A percentile compares a stretch with the other conserved stretches of the same genome.
Conservation (phyloP, 53 echinoderm and acorn worm genomes). For the Apostichopus leukothele region DNA sequence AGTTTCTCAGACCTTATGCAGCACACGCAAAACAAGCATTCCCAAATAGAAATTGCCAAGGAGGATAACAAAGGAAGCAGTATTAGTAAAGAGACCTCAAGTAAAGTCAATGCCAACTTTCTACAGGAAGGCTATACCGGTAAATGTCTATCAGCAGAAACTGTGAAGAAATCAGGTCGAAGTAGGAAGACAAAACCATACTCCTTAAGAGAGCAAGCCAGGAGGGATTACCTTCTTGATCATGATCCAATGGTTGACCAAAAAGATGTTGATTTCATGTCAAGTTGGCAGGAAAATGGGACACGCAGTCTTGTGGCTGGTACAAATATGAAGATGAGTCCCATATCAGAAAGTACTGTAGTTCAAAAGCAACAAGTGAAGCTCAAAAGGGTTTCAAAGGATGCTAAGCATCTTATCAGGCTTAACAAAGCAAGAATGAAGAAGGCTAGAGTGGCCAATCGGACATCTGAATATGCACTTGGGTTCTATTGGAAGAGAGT, state of each 20-base stretch:
- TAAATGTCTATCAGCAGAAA: background rate
- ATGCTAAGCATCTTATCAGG: background rate
- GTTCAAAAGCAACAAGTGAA: background rate
- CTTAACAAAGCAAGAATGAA: background rate
- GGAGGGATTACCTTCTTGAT: constrained; percentile 40
- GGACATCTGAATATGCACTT: background rate
- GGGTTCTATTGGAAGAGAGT: background rate
- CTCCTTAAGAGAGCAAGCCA: constrained; percentile 27
- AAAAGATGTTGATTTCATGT: background rate
- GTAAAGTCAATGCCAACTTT: too few relatives aligned
- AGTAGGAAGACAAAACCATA: constrained; percentile 38
- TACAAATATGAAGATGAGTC: background rate
- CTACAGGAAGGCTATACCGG: too few relatives aligned
- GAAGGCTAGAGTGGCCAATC: background rate
- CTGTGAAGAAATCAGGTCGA: background rate
- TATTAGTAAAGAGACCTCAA: background rate
- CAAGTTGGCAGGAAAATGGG: background rate
- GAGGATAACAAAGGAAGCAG: background rate
- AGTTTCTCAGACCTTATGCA: constrained; percentile 8
- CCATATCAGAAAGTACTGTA: background rate
- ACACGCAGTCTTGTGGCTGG: background rate
- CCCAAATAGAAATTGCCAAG: background rate
- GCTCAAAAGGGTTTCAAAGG: background rate
- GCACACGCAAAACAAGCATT: background rate
- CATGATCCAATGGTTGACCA: constrained; percentile 40